Conservation (phyloP, 2,113 vertebrate species). For the Notiomystis cincta region DNA sequence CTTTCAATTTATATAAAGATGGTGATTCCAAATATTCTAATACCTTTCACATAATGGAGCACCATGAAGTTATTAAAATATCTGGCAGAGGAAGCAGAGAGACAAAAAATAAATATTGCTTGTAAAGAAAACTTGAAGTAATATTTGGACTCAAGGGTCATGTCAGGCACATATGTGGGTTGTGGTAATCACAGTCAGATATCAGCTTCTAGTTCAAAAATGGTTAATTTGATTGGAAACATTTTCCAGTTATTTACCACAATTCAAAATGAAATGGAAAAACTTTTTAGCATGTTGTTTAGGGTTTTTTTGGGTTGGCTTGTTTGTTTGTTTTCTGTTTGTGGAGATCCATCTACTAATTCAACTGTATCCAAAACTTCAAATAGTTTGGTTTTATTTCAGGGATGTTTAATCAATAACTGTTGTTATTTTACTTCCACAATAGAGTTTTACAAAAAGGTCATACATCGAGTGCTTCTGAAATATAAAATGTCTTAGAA, state of each 20-base stretch:
- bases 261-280: not conserved
- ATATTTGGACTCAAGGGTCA: not conserved
- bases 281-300: not conserved
- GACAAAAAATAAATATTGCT: not conserved
- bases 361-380: not conserved
- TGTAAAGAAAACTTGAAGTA: not conserved
- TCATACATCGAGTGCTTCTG: not conserved
- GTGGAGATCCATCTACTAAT: not conserved
- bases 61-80: not conserved
- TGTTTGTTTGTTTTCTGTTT: not conserved
- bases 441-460: not conserved
- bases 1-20: not conserved
- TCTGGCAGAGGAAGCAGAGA: not conserved
- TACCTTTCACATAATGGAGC: not conserved
- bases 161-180: accelerated
- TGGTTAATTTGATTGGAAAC: not conserved
- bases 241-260: not conserved
- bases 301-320: too few relatives aligned
- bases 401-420: not conserved
- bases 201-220: not conserved
- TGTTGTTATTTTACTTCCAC: not conserved
- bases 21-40: not conserved
- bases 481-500: not conserved
- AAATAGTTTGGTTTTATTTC: not conserved
- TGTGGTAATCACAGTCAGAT: not conserved